Evolutionary conservation across 1,140 invertebrate genomes (phyloP).

Genomic region (Apis cerana): DNA sequence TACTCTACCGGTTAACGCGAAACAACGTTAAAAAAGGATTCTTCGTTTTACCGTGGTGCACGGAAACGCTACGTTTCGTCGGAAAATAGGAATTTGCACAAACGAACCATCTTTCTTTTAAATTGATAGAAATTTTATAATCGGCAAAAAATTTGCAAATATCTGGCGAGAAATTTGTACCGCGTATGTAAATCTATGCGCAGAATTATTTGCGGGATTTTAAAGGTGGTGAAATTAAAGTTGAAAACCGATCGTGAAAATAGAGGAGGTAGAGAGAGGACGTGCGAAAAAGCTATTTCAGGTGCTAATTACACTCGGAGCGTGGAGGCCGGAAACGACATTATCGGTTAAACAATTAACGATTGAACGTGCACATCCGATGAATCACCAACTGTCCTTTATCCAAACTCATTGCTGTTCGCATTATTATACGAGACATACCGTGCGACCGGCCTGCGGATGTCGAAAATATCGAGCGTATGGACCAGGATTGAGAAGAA

Average conservation of each 20-base stretch:
- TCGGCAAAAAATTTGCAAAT: neutral
- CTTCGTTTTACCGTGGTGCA: neutral
- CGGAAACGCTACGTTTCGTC: conserved; percentile 13
- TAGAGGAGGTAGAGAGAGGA: neutral
- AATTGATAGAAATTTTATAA: neutral
- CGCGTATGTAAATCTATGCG: neutral
- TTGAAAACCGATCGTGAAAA: neutral
- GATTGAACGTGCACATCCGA: neutral
- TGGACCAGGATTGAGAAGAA: neutral
- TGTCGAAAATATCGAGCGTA: conserved; percentile 37
- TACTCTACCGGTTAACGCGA: neutral
- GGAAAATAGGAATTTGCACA: conserved; percentile 38
- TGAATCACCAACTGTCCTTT: conserved; percentile 7
- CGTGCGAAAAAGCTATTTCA: neutral
- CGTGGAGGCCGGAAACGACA: conserved; percentile 18
- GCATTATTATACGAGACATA: conserved; percentile 20
- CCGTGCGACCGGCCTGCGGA: conserved; percentile 11
- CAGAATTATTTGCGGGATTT: too few species aligned
- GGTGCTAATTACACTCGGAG: conserved; percentile 10
- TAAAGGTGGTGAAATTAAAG: too few species aligned
- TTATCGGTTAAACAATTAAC: conserved; percentile 44
- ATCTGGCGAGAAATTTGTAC: neutral
- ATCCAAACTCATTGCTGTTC: neutral
- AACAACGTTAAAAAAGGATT: conserved; percentile 28
- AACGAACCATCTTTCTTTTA: neutral